A percentile compares a stretch with the other conserved stretches of the same genome.
These are phyloP conservation scores for Thripadectes ignobilis DNA, from an alignment of 2,797 vertebrate species.

Conservation along the genomic window DNA sequence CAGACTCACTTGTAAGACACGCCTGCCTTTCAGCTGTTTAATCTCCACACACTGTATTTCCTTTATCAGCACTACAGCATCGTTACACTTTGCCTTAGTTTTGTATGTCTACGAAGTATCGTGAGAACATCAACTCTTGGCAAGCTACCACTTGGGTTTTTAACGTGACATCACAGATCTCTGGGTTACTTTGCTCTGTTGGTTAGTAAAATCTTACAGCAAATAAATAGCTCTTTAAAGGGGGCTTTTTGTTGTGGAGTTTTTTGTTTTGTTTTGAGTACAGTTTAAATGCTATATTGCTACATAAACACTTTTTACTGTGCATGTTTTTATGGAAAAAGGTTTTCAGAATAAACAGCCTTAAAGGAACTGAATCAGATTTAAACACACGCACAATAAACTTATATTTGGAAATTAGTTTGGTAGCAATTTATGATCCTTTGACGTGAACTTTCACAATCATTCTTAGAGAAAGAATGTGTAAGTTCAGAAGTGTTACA, in stretches of 20 bases:
- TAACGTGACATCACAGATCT: slow-evolving; percentile 9
- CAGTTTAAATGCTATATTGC: neutral
- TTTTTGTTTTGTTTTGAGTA: neutral
- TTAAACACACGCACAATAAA: neutral
- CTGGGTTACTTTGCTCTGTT: neutral
- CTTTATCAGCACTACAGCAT: slow-evolving; percentile 33
- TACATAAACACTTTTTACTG: slow-evolving; percentile 22
- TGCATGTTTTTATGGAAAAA: neutral
- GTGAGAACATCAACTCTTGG: slow-evolving; percentile 59
- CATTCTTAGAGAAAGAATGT: neutral
- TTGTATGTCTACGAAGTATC: slow-evolving; percentile 22
- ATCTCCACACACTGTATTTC: slow-evolving; percentile 13
- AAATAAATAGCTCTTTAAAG: slow-evolving; percentile 27
- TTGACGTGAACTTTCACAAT: neutral
- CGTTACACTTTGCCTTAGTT: neutral
- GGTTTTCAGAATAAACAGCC: slow-evolving; percentile 4
- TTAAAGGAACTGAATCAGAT: neutral
- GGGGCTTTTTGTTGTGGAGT: neutral
- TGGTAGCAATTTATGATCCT: slow-evolving; percentile 3
- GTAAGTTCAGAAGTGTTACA: neutral
- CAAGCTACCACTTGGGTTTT: slow-evolving; percentile 22
- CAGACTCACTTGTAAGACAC: slow-evolving; percentile 4
- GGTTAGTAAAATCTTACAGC: slow-evolving; percentile 20
- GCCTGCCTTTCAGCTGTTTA: slow-evolving; percentile 21
- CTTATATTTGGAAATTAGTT: slow-evolving; percentile 7